Percentiles rank a stretch among this genome's conserved stretches.
phyloP scores from a whole-genome alignment of 2,797 vertebrate species.

The Crenuchus spilurus region DNA sequence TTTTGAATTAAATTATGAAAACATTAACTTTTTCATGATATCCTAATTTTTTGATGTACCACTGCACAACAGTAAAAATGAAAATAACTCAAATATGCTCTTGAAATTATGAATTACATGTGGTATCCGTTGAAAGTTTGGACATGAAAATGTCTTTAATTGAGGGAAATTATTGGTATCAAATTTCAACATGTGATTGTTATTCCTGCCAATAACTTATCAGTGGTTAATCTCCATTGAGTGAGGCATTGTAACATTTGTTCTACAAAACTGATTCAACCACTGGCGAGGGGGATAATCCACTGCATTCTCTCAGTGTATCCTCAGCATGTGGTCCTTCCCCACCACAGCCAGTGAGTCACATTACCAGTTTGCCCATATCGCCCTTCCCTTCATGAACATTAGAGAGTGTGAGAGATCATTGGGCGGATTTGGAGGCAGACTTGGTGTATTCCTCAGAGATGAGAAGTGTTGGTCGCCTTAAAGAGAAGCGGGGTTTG shows the following conservation, averaged over 20 bases:
- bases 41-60: too few relatives aligned
- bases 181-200: not conserved
- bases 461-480: not conserved
- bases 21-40: too few relatives aligned
- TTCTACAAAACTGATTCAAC: not conserved
- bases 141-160: too few relatives aligned
- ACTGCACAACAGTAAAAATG: too few relatives aligned
- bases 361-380: conserved; percentile 2
- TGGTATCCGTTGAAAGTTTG: too few relatives aligned
- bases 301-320: not conserved
- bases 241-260: not conserved
- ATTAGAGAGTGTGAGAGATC: not conserved
- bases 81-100: too few relatives aligned
- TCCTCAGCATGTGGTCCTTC: not conserved
- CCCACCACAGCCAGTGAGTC: not conserved
- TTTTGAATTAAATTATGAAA: too few relatives aligned
- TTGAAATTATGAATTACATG: too few relatives aligned
- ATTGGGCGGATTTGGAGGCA: not conserved
- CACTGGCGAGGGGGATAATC: not conserved
- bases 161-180: too few relatives aligned
- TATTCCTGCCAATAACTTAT: not conserved
- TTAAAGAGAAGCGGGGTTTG: conserved; percentile 37
- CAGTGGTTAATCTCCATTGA: not conserved
- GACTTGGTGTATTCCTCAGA: conserved; percentile 16
- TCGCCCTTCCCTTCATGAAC: not conserved